phyloP scores from a whole-genome alignment of 2,113 vertebrate genomes.

The Trichomycterus rosablanca region DNA sequence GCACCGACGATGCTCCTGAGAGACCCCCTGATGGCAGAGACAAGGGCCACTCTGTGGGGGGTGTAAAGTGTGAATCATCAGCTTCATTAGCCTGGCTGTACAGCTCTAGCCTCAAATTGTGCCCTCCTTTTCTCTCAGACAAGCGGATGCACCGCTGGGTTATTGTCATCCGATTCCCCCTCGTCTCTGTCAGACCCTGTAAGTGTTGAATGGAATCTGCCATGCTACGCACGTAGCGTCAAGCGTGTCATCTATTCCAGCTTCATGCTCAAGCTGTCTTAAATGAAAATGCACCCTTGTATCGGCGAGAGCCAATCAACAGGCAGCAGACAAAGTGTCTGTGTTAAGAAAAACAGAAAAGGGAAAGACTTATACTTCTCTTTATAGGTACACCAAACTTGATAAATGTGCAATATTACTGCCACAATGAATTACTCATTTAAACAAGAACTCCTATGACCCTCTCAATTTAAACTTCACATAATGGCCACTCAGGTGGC shows the following conservation, averaged over 20 bases:
- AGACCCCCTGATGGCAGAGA: conserved; percentile 49
- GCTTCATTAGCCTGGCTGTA: conserved; percentile 60
- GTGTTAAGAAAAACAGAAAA: too few relatives aligned
- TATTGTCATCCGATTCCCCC: conserved; percentile 22
- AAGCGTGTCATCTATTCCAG: neutral
- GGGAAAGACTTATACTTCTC: too few relatives aligned
- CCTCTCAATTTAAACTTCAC: too few relatives aligned
- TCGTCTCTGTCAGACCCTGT: conserved; percentile 49
- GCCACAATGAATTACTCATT: too few relatives aligned
- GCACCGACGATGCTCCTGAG: conserved; percentile 13
- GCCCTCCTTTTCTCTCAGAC: conserved; percentile 37
- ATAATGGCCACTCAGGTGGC: too few relatives aligned
- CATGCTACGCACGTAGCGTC: neutral
- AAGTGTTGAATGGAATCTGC: conserved; percentile 35
- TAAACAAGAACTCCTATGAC: too few relatives aligned
- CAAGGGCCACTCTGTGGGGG: conserved; percentile 52
- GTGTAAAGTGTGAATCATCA: conserved; percentile 56
- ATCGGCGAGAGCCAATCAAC: neutral
- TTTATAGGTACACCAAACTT: too few relatives aligned
- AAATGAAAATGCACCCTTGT: too few relatives aligned
- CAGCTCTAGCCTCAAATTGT: conserved; percentile 55
- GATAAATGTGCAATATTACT: too few relatives aligned
- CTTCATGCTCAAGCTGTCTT: neutral
- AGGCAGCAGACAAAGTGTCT: too few relatives aligned
- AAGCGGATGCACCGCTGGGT: conserved; percentile 45